These are phyloP conservation scores for Panopea generosa DNA, from an alignment of 2,888 invertebrate genomes.

Conservation along the genomic window DNA sequence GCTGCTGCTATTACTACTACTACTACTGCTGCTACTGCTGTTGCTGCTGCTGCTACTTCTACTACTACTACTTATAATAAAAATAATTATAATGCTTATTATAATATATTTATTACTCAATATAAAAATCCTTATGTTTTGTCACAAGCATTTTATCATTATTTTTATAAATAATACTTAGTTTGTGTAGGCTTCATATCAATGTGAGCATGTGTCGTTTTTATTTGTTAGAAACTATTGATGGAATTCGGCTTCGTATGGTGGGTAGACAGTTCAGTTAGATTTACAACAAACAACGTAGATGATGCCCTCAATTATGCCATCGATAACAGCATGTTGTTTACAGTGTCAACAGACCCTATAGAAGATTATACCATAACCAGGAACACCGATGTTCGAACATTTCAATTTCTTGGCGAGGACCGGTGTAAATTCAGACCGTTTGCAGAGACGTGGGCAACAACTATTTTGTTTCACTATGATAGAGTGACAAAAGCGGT, in stretches of 20 bases:
- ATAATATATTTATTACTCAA: too few relatives aligned
- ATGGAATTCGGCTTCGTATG: conserved; percentile 37
- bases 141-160: too few relatives aligned
- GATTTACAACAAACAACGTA: conserved; percentile 13
- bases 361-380: conserved; percentile 10
- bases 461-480: conserved; percentile 24
- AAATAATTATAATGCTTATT: too few relatives aligned
- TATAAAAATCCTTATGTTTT: too few relatives aligned
- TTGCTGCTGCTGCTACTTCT: too few relatives aligned
- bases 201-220: too few relatives aligned
- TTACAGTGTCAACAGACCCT: background rate
- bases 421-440: conserved; percentile 36
- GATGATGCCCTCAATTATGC: conserved; percentile 19
- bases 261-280: conserved; percentile 27
- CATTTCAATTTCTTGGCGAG: conserved; percentile 27
- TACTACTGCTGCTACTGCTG: too few relatives aligned
- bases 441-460: conserved; percentile 28
- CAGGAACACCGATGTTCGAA: conserved; percentile 20
- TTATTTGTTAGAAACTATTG: conserved; percentile 13
- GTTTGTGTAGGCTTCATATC: too few relatives aligned
- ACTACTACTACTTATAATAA: too few relatives aligned
- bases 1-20: background rate
- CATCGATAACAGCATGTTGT: conserved; percentile 14
- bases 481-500: conserved; percentile 10
- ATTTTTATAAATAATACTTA: too few relatives aligned